phyloP scores from a whole-genome alignment of 2,113 vertebrate genomes.

The Lamprotornis superbus region DNA sequence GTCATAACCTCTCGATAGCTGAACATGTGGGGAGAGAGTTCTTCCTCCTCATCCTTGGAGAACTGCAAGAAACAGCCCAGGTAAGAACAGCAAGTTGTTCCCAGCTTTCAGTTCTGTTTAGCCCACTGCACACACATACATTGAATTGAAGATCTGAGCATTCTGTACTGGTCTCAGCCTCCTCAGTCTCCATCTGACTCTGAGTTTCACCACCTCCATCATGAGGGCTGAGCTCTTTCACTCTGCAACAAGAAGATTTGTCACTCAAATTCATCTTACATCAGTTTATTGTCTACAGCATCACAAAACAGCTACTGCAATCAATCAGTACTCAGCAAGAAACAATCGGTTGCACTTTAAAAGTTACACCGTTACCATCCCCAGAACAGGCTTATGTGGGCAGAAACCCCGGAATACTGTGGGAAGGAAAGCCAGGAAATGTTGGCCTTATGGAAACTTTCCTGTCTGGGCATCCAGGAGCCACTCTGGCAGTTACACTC shows the following conservation, averaged over 20 bases:
- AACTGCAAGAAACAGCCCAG: slow-evolving; percentile 45
- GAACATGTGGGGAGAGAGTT: slow-evolving; percentile 70
- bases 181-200: slow-evolving; percentile 75
- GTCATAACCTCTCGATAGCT: slow-evolving; percentile 72
- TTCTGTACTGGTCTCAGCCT: slow-evolving; percentile 4
- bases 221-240: slow-evolving; percentile 78
- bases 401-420: neutral
- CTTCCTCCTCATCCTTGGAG: slow-evolving; percentile 72
- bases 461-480: neutral
- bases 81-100: slow-evolving; percentile 2
- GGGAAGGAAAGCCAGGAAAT: neutral
- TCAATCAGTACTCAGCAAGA: neutral
- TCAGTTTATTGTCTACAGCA: neutral
- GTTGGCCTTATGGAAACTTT: neutral
- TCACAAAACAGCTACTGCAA: slow-evolving; percentile 49
- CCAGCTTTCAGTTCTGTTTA: neutral
- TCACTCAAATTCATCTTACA: neutral
- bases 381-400: neutral
- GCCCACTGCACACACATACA: slow-evolving; percentile 50
- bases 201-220: slow-evolving; percentile 60
- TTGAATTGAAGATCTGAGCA: neutral
- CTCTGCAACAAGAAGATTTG: slow-evolving; percentile 62
- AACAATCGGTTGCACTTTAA: neutral
- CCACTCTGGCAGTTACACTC: neutral
- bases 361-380: neutral